Evolutionary conservation across 92 coral and sea anemone genomes (phyloP).

Genomic region (Epizoanthus rinbou): DNA sequence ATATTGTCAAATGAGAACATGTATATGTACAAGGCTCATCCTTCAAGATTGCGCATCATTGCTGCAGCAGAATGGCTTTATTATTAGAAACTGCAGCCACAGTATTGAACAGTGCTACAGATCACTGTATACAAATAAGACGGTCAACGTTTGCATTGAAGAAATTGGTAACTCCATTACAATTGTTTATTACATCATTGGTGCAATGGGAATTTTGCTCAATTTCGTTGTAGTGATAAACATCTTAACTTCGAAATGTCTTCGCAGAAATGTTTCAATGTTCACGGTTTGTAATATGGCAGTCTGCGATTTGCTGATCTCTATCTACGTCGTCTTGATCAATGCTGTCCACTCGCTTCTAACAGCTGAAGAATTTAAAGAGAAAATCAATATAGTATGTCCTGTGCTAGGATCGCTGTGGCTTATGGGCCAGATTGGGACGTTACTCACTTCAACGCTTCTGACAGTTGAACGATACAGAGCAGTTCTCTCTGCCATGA

Average conservation of each 20-base stretch:
- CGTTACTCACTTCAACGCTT: slow-evolving; percentile 4
- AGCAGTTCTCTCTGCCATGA: slow-evolving; percentile 10
- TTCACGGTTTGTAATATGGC: slow-evolving; percentile 23
- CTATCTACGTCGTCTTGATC: slow-evolving; percentile 8
- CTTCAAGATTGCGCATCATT: background rate
- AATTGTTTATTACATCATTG: slow-evolving; percentile 7
- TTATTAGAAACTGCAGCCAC: background rate
- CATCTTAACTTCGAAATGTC: slow-evolving; percentile 6
- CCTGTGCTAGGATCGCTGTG: slow-evolving; percentile 17
- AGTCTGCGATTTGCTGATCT: slow-evolving; percentile 7
- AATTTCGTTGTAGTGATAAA: slow-evolving; percentile 9
- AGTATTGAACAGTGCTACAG: background rate
- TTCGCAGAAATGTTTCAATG: slow-evolving; percentile 13
- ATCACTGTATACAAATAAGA: slow-evolving; percentile 14
- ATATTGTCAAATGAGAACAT: background rate
- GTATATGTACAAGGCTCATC: background rate
- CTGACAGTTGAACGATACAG: slow-evolving; percentile 6
- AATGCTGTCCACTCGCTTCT: background rate
- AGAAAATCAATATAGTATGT: background rate
- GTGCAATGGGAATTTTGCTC: slow-evolving; percentile 14
- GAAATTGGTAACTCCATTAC: background rate
- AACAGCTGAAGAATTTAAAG: background rate
- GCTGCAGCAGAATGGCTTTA: background rate
- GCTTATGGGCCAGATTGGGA: slow-evolving; percentile 25
- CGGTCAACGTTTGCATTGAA: slow-evolving; percentile 3